Base-by-base conservation (phyloP, 2,113 vertebrate genomes). In the Ochotona princeps region DNA sequence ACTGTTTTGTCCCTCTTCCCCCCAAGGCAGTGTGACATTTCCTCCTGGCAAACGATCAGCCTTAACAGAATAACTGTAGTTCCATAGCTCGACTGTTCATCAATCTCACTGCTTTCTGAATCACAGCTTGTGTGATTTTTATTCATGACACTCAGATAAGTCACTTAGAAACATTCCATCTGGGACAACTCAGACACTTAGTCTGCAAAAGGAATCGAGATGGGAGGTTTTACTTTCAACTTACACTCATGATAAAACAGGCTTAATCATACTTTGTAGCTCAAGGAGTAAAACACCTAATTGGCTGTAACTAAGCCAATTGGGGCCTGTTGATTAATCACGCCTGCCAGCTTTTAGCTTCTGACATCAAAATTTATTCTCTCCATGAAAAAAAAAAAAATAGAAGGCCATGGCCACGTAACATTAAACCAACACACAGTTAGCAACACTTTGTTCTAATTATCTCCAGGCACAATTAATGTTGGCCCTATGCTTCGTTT, bases 391-490 rank as follows among this genome's bases (percentile, higher is more conserved):
- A 87, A 96, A 94, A n/a, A n/a, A 44, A 44, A 44, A 44, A 44
- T 44, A 76, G 93, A 93, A 97, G 88, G 49, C 67, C 65, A 73
- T 38, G 17, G 94, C 86, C 90, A 96, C 61, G 75, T 87, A 95
- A 92, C 94, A 89, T 95, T 97, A 97, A 97, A 97, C 96, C 95
- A 98, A 97, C 94, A 97, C 82, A 96, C 87, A 97, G 97, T 98
- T 97, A 98, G 95, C 95, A 97, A 96, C 89, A 87, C 87, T 98
- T 98, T 96, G 84, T 95, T 98, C 96, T 98, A 97, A 98, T 98
- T 98, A 98, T 94, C 96, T 91, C 93, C 95, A 86, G 90, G 83
- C 89, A 96, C 94, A 97, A 96, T 98, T 98, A 98, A 97, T 93
- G 92, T 89, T 96, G 83, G 85, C 83, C 87, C 78, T 84, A 69